Percentiles rank a stretch among this genome's conserved stretches.
These are phyloP conservation scores for Octodonta nipae DNA, from an alignment of 2,888 invertebrate genomes.

Conservation along the genomic window DNA sequence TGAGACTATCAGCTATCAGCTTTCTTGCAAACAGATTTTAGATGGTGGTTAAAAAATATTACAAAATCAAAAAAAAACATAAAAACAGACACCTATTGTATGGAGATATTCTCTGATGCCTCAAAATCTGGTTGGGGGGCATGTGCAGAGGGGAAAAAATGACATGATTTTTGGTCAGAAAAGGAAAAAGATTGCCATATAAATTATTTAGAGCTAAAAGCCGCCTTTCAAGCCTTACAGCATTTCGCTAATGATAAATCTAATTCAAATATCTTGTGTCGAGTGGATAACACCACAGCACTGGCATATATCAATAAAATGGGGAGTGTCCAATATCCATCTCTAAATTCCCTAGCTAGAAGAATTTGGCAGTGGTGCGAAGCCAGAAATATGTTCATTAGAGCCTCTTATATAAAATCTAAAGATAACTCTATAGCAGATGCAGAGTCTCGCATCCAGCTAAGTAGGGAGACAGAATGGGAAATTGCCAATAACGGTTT, in stretches of 20 bases:
- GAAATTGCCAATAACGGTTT: conserved; percentile 3
- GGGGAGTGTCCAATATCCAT: conserved; percentile 13
- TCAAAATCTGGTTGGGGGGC: conserved; percentile 3
- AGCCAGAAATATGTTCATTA: conserved; percentile 14
- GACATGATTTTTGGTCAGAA: conserved; percentile 13
- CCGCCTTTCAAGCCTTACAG: conserved; percentile 15
- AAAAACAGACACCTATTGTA: conserved; percentile 3
- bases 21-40: conserved; percentile 7
- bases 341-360: conserved; percentile 14
- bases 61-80: conserved; percentile 5
- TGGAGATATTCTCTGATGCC: conserved; percentile 16
- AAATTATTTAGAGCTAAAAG: conserved; percentile 17
- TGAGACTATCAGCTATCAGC: conserved; percentile 4
- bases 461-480: conserved; percentile 12
- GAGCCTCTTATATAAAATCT: conserved; percentile 15
- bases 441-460: conserved; percentile 12
- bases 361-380: conserved; percentile 19
- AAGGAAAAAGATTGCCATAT: conserved; percentile 14
- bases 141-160: background rate
- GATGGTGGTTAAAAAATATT: conserved; percentile 15
- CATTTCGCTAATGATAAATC: conserved; percentile 12
- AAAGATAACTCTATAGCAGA: conserved; percentile 16
- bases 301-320: conserved; percentile 16
- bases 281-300: conserved; percentile 16
- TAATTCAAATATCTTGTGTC: conserved; percentile 11